Base-by-base conservation (phyloP, 1,140 invertebrate genomes). In the Apis laboriosa region DNA sequence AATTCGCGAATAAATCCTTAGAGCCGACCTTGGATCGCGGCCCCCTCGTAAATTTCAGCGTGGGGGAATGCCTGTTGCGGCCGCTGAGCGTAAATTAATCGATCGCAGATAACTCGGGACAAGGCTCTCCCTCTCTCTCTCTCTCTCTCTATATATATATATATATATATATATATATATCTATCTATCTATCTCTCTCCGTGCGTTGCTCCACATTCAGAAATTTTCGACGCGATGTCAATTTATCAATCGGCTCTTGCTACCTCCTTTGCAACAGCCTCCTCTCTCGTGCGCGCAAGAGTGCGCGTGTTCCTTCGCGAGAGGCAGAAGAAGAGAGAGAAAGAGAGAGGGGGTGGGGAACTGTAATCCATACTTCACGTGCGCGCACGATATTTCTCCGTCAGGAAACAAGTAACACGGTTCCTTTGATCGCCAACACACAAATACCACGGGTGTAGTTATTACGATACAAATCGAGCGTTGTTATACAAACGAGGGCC, bases 401-500 rank as follows among this genome's bases (percentile, higher is more conserved):
- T 81, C 80, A 82, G 74, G 80, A 67, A 77, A 82, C 80, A 82
- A 68, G 80, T 77, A 82, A 82, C 80, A 82, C 73, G 80, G 80
- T 82, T 77, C 80, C 80, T 82, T 82, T 82, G 80, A 82, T 82
- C 80, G 80, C 34, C 34, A 43, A 43, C 73, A 56, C 80, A 82
- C 73, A 77, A 82, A 82, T 77, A 82, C 78, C 80, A 77, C 64
- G 34, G 34, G 63, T 66, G 73, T 68, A 77, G 80, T 82, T 82
- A 82, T 82, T 82, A 82, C 73, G 80, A 82, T 82, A 82, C 80
- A 82, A 82, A 82, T 82, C 80, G 80, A 77, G 64, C 73, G 80
- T 77, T 77, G 80, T 82, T 82, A 68, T 82, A 81, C 80, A 81
- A 81, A 81, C 80, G 80, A 82, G 80, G 34, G 55, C 51, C 56